Evolutionary conservation across 2,797 vertebrate species (phyloP), one percentile per base, ranked within the genome.

Genomic region (Echeneis naucrates): DNA sequence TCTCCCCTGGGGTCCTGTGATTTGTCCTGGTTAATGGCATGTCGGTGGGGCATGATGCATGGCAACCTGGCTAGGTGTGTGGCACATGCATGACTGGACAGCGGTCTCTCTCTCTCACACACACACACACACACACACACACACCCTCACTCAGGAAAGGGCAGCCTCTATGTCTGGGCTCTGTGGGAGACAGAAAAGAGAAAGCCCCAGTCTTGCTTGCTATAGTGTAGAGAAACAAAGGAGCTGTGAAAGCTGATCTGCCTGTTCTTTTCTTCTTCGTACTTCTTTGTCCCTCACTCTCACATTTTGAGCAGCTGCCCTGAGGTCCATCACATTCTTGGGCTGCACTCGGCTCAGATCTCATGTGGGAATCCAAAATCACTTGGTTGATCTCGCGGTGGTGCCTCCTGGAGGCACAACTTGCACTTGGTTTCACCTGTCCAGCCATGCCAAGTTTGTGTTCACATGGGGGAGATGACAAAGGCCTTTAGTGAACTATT

Each of bases 11-110:
- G 66, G 73, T 82, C 35, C 58, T 68, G 81, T 88, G 86, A 91
- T 92, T 91, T 86, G 89, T 91, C 80, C 81, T 77, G 80, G 75
- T 90, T 87, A 89, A 88, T 88, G 77, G 76, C 8, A 50, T 91
- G 85, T 87, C 85, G 47, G 68, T 63, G 70, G 48, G 69, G 72
- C 45, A 62, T 88, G 84, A 91, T 87, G 75, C 85, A 89, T 77
- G 52, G 78, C 75, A 78, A 80, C 83, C 81, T 87, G 82, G 54
- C 73, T 65, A 58, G 58, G 26, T 72, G 45, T 76, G 73, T 69
- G 75, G 52, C 64, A 75, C 76, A 71, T 42, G 60, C 71, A 54
- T 63, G 79, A 69, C 47, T 65, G 60, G 61, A 55, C 53, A 10
- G 48, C 45, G 52, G 67, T 32, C 38, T 32, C 40, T 42, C 38